Evolutionary conservation across 2,888 invertebrate species (phyloP), one percentile per base, ranked within the genome.

Genomic region (Vandiemenella viatica): DNA sequence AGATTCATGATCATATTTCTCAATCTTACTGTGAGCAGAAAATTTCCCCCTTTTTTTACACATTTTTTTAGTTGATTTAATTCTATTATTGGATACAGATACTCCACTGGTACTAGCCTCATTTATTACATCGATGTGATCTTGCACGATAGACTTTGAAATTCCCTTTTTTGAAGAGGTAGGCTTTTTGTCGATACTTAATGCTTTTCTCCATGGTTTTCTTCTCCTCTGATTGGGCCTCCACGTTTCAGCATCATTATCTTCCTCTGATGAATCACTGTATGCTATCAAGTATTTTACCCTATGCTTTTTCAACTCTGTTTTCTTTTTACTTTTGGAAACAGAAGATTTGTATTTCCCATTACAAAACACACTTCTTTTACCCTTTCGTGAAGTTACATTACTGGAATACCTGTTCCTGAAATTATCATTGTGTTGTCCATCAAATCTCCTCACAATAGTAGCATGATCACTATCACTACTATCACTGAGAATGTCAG

Each of bases 221-320:
- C 38, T 38, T 38, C 17, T 38, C 38, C 16, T 38, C 16, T 38
- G 15, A 17, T 38, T 15, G 8, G 15, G 38, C 17, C 8, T 16
- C 15, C 17, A n/a, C 38, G n/a, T 32, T 32, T 10, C 32, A 32
- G 10, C 32, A 32, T 22, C 19, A 21, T 18, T 18, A 10, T 50
- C 50, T 15, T 50, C 50, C 13, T 50, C 50, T 15, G 50, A 50
- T 18, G 40, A 48, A 8, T 50, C 50, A 45, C 48, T 50, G 18
- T 20, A 48, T 6, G 23, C 45, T 22, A 46, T 32, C 38, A 50
- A 38, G 18, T 41, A 50, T 26, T 45, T 48, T 16, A 45, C 43
- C 19, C 45, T 45, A 18, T 41, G 19, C 19, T 50, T 48, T 16
- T 42, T 37, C 8, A 8, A 37, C 16, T 42, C 41, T 13, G 13